Evolutionary conservation across 53 echinoderm and acorn worm species (phyloP), one percentile per base, ranked within the genome.

Genomic region (Crossaster papposus): DNA sequence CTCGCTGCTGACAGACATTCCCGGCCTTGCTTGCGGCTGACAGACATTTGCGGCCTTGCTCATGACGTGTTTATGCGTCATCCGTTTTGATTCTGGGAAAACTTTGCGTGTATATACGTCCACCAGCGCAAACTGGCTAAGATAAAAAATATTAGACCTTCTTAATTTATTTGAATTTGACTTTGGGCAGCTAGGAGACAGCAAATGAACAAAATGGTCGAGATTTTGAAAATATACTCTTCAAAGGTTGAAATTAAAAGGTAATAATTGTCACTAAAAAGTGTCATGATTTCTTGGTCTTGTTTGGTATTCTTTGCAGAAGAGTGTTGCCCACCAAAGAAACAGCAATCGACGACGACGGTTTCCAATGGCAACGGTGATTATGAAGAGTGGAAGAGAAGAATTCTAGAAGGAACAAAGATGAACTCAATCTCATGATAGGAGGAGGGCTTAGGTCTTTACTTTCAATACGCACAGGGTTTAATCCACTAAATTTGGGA

Each of bases 311-410:
- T 58, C 17, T 58, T 58, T 15, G 17, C 91, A 94, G 94, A 94
- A 30, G 94, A 92, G 33, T 90, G 82, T 5, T 91, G 89, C 64
- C 93, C 93, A 72, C 89, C 93, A 1, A 95, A 93, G 79, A 91
- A 85, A 20, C 89, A 84, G 13, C 89, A 79, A 70, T 38, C 53
- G 4, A 35, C 36, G 17, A 83, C 65, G 33, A 50, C 26, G 0
- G 54, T 29, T 7, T 83, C 85, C 9, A 89, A 76, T n/a, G 79
- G 55, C 20, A 79, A 79, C 78, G 89, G 74, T 44, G 92, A 95
- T 54, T 95, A 93, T 15, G 95, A 95, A 34, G 95, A 95, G 51
- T 95, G 95, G 95, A 95, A 91, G 51, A 89, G 91, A 81, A 91
- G 78, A 82, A 95, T 95, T 73, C 86, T 95, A 33, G 95, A 95